Evolutionary conservation across 1,140 invertebrate genomes (phyloP).

Genomic region (Nasonia longicornis): DNA sequence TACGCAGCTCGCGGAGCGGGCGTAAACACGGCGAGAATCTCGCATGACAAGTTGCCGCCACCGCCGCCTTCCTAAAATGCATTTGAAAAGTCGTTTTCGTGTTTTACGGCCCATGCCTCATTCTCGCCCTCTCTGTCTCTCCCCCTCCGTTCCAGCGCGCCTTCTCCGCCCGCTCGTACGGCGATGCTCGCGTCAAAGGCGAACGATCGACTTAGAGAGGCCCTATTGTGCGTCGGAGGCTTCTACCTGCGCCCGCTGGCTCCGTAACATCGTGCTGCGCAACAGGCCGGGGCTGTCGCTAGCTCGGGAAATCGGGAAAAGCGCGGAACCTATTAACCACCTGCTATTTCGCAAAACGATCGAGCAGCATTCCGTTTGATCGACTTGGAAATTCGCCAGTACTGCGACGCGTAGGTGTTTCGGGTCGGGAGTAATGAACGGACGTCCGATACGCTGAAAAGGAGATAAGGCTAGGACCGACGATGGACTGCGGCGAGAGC

Average conservation of each 20-base stretch:
- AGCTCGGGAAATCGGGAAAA: too few relatives aligned
- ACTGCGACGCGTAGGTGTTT: too few relatives aligned
- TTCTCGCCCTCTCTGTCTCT: neutral
- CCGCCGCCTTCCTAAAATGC: slow-evolving; percentile 13
- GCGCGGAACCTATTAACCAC: too few relatives aligned
- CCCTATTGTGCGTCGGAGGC: slow-evolving; percentile 1
- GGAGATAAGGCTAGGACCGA: too few relatives aligned
- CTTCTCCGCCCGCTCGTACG: neutral
- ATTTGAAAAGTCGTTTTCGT: slow-evolving; percentile 44
- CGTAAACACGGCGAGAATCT: slow-evolving; percentile 34
- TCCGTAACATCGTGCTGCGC: too few relatives aligned
- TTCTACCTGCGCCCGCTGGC: neutral
- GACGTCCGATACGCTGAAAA: too few relatives aligned
- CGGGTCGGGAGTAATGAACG: too few relatives aligned
- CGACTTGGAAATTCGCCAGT: too few relatives aligned
- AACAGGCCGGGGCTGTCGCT: too few relatives aligned
- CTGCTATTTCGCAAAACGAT: too few relatives aligned
- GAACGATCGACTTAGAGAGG: slow-evolving; percentile 28
- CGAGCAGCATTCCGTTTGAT: too few relatives aligned
- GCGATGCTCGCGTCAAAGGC: neutral
- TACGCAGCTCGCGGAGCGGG: neutral
- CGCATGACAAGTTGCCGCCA: slow-evolving; percentile 32
- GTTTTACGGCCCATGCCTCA: slow-evolving; percentile 27
- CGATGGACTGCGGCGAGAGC: too few relatives aligned
- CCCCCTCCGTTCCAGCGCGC: neutral